Evolutionary conservation across 2,888 invertebrate genomes (phyloP).

Genomic region (Nomada ferruginata): DNA sequence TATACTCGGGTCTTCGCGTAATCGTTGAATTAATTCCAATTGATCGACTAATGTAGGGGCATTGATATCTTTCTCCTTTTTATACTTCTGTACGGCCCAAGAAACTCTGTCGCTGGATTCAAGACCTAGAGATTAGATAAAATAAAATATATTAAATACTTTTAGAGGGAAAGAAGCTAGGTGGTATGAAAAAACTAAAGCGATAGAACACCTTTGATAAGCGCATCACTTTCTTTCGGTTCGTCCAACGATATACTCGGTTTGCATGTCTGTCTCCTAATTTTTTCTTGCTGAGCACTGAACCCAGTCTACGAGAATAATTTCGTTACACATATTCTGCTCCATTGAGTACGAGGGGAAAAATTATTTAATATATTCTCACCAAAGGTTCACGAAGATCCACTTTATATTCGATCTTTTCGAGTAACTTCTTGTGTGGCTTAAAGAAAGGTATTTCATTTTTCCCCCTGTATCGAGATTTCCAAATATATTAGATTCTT

Average conservation of each 20-base stretch:
- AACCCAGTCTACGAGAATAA: conserved; percentile 85
- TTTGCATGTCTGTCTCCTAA: conserved; percentile 80
- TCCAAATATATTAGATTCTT: background rate
- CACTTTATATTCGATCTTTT: conserved; percentile 87
- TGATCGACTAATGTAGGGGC: conserved; percentile 83
- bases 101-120: conserved; percentile 49
- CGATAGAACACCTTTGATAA: background rate
- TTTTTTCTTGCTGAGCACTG: conserved; percentile 84
- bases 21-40: conserved; percentile 84
- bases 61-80: conserved; percentile 28
- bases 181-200: background rate
- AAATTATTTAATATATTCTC: conserved; percentile 64
- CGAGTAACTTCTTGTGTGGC: conserved; percentile 87
- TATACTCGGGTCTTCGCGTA: conserved; percentile 86
- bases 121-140: conserved; percentile 41
- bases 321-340: background rate
- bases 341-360: background rate
- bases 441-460: conserved; percentile 86
- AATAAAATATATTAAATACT: background rate
- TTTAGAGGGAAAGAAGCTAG: background rate
- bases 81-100: conserved; percentile 16
- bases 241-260: conserved; percentile 49
- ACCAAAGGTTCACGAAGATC: conserved; percentile 87
- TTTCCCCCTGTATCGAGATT: conserved; percentile 3
- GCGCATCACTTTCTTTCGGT: background rate